A percentile compares a stretch with the other conserved stretches of the same genome.
phyloP scores from a whole-genome alignment of 2,888 invertebrate species.

The Drosophila pullipes region DNA sequence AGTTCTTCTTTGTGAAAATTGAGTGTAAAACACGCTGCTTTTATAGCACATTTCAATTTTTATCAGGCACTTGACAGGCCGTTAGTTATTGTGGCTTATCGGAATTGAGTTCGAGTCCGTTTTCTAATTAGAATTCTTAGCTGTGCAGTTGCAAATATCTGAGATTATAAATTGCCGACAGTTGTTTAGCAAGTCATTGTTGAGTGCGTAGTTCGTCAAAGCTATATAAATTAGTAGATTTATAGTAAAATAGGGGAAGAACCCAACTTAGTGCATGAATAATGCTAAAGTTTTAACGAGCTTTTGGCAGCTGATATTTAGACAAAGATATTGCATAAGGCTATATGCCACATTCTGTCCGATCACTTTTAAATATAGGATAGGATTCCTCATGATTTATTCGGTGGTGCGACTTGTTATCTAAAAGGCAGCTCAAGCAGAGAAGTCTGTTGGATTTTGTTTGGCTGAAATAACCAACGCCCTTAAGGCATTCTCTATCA shows the following conservation, averaged over 20 bases:
- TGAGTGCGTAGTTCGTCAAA: background rate
- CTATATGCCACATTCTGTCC: background rate
- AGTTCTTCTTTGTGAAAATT: background rate
- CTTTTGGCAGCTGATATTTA: background rate
- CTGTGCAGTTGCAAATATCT: background rate
- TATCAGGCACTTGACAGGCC: background rate
- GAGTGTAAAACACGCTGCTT: background rate
- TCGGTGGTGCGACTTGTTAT: background rate
- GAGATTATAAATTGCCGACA: background rate
- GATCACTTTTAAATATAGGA: background rate
- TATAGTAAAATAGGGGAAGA: background rate
- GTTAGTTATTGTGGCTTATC: slow-evolving; percentile 15
- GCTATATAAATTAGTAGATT: background rate
- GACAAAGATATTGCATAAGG: background rate
- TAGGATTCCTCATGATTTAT: background rate
- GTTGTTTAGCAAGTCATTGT: background rate
- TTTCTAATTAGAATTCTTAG: slow-evolving; percentile 2
- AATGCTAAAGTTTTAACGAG: background rate
- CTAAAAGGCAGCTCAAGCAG: background rate
- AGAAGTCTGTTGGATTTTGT: background rate
- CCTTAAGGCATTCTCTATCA: background rate
- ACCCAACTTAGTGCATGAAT: background rate
- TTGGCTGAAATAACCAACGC: too few species aligned
- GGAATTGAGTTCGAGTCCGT: background rate
- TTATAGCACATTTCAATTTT: background rate